These are phyloP conservation scores for Sturmia bella DNA, from an alignment of 2,888 invertebrate species.

Conservation along the genomic window DNA sequence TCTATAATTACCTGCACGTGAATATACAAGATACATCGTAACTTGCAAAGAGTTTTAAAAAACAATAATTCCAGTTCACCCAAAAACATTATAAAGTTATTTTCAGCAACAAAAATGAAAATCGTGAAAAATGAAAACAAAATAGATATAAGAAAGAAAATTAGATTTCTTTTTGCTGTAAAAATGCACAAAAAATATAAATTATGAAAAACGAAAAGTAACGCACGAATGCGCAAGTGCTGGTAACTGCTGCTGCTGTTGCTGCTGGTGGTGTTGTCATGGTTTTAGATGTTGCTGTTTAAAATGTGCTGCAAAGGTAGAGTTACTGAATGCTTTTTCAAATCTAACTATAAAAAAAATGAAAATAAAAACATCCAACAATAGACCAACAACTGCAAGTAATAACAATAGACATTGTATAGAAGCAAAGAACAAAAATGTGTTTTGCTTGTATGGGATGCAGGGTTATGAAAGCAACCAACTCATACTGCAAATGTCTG, in stretches of 20 bases:
- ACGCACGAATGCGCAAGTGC: slow-evolving; percentile 70
- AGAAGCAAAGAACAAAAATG: slow-evolving; percentile 10
- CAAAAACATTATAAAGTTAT: slow-evolving; percentile 23
- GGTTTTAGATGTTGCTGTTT: slow-evolving; percentile 38
- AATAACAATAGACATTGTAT: slow-evolving; percentile 44
- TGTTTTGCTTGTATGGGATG: slow-evolving; percentile 19
- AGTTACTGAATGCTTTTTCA: slow-evolving; percentile 30
- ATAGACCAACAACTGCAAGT: slow-evolving; percentile 33
- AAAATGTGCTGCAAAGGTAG: slow-evolving; percentile 48
- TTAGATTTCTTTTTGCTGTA: slow-evolving; percentile 23
- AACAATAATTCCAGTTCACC: slow-evolving; percentile 28
- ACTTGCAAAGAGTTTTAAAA: slow-evolving; percentile 36
- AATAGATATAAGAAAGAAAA: slow-evolving; percentile 56
- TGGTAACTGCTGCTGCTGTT: slow-evolving; percentile 37
- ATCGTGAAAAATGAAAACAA: slow-evolving; percentile 38
- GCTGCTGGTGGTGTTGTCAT: slow-evolving; percentile 35
- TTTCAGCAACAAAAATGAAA: slow-evolving; percentile 29
- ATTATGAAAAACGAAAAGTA: slow-evolving; percentile 54
- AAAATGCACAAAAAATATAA: slow-evolving; percentile 32
- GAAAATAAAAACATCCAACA: slow-evolving; percentile 7
- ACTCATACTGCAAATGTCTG: slow-evolving; percentile 23
- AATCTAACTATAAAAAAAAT: slow-evolving; percentile 17
- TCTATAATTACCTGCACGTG: slow-evolving; percentile 48
- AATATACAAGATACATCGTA: slow-evolving; percentile 27
- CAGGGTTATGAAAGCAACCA: slow-evolving; percentile 28